Base-by-base conservation (phyloP, 2,888 invertebrate genomes). In the Pollenia labialis region DNA sequence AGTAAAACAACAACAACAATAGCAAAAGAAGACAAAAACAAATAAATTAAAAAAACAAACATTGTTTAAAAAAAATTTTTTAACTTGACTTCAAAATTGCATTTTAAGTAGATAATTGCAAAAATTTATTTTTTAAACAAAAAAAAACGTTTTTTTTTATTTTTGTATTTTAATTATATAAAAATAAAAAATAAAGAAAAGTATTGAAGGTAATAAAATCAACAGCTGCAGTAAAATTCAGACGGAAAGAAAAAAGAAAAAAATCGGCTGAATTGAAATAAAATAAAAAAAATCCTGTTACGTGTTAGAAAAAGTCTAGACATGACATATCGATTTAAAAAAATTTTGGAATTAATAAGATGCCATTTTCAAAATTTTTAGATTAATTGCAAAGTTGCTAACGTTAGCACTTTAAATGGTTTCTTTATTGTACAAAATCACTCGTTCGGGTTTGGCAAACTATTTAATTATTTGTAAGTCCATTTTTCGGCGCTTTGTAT, bases 21-120 rank as follows among this genome's bases (percentile, higher is more conserved):
- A n/a, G n/a, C n/a, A 18, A 54, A 42, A 42, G 10, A 44, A 52
- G 10, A 44, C 16, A 81, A 46, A 71, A 71, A 74, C 11, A 58
- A 72, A 58, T 56, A 79, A 79, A 83, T 50, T 77, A 83, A 46
- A 18, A 76, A 76, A 84, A 56, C 32, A 81, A 75, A 69, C 46
- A 81, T 71, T 52, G 32, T 54, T 42, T 16, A 18, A 71, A 54
- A 62, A 75, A 18, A 50, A n/a, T n/a, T 18, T 42, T 40, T 58
- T 60, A 40, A 62, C 42, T 48, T 56, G 58, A 77, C 16, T 64
- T 44, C 8, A 68, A 68, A 64, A 85, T 85, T 85, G 44, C 66
- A 72, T 81, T 85, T 71, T 64, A 81, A 81, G 44, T 16, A 23
- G 23, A 23, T 23, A 76, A 81, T 76, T 81, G 62, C 75, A 54